Evolutionary conservation across 2,888 invertebrate genomes (phyloP), one percentile per base, ranked within the genome.

Genomic region (Stratiomys singularior): DNA sequence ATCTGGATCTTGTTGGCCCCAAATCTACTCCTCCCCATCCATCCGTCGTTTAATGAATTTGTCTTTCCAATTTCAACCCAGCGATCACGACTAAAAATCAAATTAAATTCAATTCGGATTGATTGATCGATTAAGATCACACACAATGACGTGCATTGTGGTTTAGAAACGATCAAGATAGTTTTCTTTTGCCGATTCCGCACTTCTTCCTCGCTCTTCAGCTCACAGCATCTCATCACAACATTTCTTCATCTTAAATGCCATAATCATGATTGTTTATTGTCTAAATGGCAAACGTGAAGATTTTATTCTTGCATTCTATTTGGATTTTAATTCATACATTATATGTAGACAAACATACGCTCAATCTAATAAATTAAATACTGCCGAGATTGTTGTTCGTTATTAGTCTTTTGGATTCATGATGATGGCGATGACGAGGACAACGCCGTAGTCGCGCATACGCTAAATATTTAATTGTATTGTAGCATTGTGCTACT

Each of bases 261-360:
- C 15, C 15, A 52, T 18, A 13, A 52, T 52, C 52, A n/a, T 52
- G 18, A 52, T 52, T 52, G 52, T 52, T 52, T 52, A 52, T 52
- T 52, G 52, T 52, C 18, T 13, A 52, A 52, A 52, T 52, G 52
- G 52, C 52, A 52, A 52, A 52, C 52, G 52, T 52, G 52, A 52
- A 9, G 3, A 52, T 52, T 21, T 52, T 4, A 18, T 52, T 15
- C 52, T 4, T 52, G 3, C n/a, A 18, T 21, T 15, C 52, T 52
- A 9, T 13, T 52, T 18, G 15, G 52, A 52, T 52, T n/a, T 52
- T 2, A n/a, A 52, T n/a, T n/a, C 52, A 52, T 52, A 5, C 15
- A 18, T 18, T 52, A 18, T n/a, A 52, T 13, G 52, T 52, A 13
- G 52, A 52, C 4, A 4, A 52, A 13, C 18, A 52, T 52, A 52